Base-by-base conservation (phyloP, 2,888 invertebrate species). In the Drosophila emarginata region DNA sequence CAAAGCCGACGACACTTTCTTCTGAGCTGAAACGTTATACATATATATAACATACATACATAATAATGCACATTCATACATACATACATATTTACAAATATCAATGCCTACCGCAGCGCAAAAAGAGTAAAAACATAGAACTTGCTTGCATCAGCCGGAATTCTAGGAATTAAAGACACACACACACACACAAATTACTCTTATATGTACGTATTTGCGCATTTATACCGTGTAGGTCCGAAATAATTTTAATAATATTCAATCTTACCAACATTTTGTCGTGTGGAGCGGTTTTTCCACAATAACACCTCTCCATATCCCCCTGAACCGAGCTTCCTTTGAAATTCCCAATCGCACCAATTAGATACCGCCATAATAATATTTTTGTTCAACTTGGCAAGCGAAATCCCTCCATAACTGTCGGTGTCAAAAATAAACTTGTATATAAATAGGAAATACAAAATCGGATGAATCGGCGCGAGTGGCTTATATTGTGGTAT, bases 291-390 rank as follows among this genome's bases (percentile, higher is more conserved):
- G 91, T 96, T 94, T 87, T 91, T 93, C 96, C 96, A 96, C 54
- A 95, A 91, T 32, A 94, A 93, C 4, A 96, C 96, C 56, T 93
- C 93, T 14, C 96, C 96, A 88, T 96, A 96, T 64, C 95, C 95
- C 54, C 96, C 96, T 56, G 94, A 93, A 18, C 96, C 96, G 26
- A 96, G 91, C 62, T 93, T 92, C 80, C 93, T 92, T 61, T 94
- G 93, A 91, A 93, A 64, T 93, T 92, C 62, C 91, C 91, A 91
- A 6, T 85, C 70, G 15, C 14, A 6, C 37, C 57, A 18, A 18
- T 3, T 9, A 18, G 50, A 11, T 15, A 52, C 36, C 2, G 23
- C 9, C 15, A 15, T 7, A n/a, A 56, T 28, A 18, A 21, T 50
- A 14, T 12, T 32, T 15, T 45, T 11, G 26, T 64, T 23, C 26